Conservation (phyloP, 1,140 invertebrate species). For the Hylyphantes graminicola region DNA sequence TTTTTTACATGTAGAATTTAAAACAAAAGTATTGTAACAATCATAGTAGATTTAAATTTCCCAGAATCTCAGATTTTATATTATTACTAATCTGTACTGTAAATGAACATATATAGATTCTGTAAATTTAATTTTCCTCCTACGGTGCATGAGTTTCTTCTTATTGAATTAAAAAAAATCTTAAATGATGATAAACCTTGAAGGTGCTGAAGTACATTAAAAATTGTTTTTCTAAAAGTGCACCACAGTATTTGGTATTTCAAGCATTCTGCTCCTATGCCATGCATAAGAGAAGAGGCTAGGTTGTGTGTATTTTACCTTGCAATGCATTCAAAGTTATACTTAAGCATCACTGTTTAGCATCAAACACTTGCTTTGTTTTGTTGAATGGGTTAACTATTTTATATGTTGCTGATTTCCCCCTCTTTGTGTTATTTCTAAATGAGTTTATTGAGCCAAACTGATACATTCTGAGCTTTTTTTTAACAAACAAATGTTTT, state of each 20-base stretch:
- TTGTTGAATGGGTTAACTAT: slow-evolving; percentile 28
- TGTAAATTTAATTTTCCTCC: slow-evolving; percentile 30
- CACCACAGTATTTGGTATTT: slow-evolving; percentile 25
- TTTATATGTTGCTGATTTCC: slow-evolving; percentile 27
- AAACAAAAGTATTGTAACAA: slow-evolving; percentile 30
- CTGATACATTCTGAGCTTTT: slow-evolving; percentile 55
- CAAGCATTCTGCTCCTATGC: neutral
- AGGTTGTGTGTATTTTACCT: slow-evolving; percentile 19
- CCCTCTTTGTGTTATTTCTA: slow-evolving; percentile 15
- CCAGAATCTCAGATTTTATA: slow-evolving; percentile 56
- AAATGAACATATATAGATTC: slow-evolving; percentile 15
- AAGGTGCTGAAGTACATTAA: slow-evolving; percentile 33
- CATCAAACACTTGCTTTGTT: slow-evolving; percentile 20
- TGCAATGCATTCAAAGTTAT: slow-evolving; percentile 27
- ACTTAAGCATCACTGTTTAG: slow-evolving; percentile 45
- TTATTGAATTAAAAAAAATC: slow-evolving; percentile 16
- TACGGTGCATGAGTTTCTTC: slow-evolving; percentile 36
- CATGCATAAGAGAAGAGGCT: slow-evolving; percentile 6
- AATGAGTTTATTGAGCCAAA: slow-evolving; percentile 53
- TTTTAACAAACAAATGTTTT: slow-evolving; percentile 42
- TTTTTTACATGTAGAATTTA: slow-evolving; percentile 47
- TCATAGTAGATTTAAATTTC: slow-evolving; percentile 25
- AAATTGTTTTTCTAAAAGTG: slow-evolving; percentile 28
- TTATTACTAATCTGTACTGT: slow-evolving; percentile 40
- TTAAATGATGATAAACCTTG: slow-evolving; percentile 28